Conservation (phyloP, 1,140 invertebrate species). For the Streblospio benedicti region DNA sequence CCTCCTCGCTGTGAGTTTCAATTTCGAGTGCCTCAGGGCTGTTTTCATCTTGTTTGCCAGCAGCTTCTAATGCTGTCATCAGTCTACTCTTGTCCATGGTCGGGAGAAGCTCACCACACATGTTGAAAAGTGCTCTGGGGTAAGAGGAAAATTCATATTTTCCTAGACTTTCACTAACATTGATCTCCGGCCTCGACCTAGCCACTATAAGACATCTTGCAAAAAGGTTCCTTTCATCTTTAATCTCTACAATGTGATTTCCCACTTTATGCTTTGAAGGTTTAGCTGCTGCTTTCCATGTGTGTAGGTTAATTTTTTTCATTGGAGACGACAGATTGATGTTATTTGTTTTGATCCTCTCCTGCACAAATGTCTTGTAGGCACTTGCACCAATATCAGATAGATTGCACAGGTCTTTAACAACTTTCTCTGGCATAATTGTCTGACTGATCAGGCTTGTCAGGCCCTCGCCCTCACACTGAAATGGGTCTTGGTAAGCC, state of each 20-base stretch:
- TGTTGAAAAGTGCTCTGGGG: not conserved
- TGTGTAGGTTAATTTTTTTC: slow-evolving; percentile 10
- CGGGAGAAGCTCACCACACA: not conserved
- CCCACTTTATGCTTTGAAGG: not conserved
- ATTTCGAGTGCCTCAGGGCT: too few species aligned
- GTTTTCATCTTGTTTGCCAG: too few species aligned
- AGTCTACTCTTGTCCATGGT: too few species aligned
- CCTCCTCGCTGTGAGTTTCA: too few species aligned
- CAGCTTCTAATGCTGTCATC: too few species aligned
- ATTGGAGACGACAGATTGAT: slow-evolving; percentile 3
- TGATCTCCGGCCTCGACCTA: slow-evolving; percentile 10
- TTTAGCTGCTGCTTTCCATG: slow-evolving; percentile 9
- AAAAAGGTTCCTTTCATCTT: slow-evolving; percentile 14
- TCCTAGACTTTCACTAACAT: slow-evolving; percentile 1
- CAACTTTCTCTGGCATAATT: not conserved
- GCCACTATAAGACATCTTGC: slow-evolving; percentile 1
- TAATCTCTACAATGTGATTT: slow-evolving; percentile 2
- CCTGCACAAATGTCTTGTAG: not conserved
- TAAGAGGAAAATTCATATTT: slow-evolving; percentile 12
- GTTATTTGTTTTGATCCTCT: not conserved
- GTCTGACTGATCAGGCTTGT: not conserved
- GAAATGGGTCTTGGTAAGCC: not conserved
- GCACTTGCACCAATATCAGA: not conserved
- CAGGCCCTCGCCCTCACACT: not conserved
- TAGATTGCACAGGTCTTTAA: not conserved